Conservation (phyloP, 2,113 vertebrate genomes). For the Cavia aperea region DNA sequence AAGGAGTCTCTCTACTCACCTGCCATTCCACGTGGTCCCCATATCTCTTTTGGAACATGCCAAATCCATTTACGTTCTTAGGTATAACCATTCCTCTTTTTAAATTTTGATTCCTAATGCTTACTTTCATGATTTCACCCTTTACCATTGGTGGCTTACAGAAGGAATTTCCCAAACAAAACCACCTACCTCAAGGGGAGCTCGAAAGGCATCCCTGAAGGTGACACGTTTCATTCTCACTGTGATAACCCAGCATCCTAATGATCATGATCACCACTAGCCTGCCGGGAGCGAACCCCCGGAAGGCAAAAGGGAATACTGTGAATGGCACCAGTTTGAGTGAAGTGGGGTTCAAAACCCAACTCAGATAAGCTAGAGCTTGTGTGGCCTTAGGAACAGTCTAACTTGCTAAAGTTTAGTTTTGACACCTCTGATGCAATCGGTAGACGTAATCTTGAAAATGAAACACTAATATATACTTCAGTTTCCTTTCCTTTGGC, state of each 20-base stretch:
- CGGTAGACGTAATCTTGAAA: background rate
- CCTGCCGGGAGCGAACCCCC: background rate
- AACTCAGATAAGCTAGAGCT: background rate
- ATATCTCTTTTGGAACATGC: background rate
- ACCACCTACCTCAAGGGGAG: background rate
- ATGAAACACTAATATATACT: background rate
- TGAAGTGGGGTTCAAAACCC: background rate
- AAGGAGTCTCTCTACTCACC: background rate
- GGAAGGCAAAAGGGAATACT: background rate
- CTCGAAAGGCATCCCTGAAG: background rate
- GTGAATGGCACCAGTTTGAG: background rate
- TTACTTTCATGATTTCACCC: background rate
- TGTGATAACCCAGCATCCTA: background rate
- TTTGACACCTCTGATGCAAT: background rate
- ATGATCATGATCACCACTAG: background rate
- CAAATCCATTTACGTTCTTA: background rate
- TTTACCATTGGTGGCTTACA: background rate
- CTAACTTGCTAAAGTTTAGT: background rate
- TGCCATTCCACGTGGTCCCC: background rate
- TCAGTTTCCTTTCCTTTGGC: background rate
- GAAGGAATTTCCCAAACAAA: constrained; percentile 32
- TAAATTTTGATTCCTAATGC: background rate
- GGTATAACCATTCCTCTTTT: background rate
- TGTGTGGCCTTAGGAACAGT: background rate
- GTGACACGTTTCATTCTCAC: background rate